Evolutionary conservation across 2,113 vertebrate genomes (phyloP), one percentile per base, ranked within the genome.

Genomic region (Menura novaehollandiae): DNA sequence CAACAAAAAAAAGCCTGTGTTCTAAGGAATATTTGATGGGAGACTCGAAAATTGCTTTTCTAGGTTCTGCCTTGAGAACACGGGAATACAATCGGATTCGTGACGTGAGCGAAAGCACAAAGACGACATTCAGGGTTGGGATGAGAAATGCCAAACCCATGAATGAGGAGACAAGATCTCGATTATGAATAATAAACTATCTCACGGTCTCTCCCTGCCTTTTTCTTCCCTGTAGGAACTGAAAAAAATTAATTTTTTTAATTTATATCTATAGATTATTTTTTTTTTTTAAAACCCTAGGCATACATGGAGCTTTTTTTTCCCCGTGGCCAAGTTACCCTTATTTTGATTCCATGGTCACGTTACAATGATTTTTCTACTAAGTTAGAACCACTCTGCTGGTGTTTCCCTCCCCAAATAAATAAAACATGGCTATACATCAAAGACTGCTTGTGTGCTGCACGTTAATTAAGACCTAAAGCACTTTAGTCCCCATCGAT

Each of bases 81-180:
- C 84, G 55, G 82, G 84, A 93, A 97, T 74, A 98, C 98, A 97
- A 97, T 94, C 91, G 35, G 91, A 88, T 88, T 43, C 37, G 11
- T 98, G 98, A 98, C 98, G 98, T 93, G 43, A 97, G 98, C 80
- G 23, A 26, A 59, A 88, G 88, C 96, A 99, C 98, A 99, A 98
- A 98, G 98, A 35, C 80, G 4, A 92, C 89, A 98, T 98, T 99
- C 98, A 99, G 90, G 55, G 79, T 53, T 67, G 27, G 33, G 41
- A 47, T 39, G 82, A 94, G 91, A 91, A 92, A 91, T 53, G 92
- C 89, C 85, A 58, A 75, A 91, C 24, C 91, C 63, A 85, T 32
- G 93, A 96, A 83, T 87, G 88, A 81, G 77, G 86, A 85, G 81
- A 73, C 77, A 52, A 80, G 86, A 88, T 90, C 32, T 21, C 44